phyloP scores from a whole-genome alignment of 2,888 invertebrate species.

The Lycia hirtaria region DNA sequence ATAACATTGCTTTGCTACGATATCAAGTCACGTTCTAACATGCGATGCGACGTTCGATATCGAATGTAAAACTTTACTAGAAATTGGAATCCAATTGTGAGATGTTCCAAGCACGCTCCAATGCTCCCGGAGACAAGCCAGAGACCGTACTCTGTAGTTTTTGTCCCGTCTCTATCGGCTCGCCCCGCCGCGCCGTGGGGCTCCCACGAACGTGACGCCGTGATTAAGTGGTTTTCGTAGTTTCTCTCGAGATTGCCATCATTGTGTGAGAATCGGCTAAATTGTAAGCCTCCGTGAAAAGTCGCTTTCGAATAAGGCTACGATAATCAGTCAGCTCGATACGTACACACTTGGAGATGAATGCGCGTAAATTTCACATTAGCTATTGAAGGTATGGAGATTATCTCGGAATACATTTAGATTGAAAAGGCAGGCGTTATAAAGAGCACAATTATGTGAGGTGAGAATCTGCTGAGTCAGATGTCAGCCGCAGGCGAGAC shows the following conservation, averaged over 20 bases:
- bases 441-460: not conserved
- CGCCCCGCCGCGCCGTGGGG: conserved; percentile 15
- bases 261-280: conserved; percentile 27
- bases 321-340: not conserved
- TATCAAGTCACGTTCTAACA: conserved; percentile 15
- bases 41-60: conserved; percentile 9
- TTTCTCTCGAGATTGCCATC: conserved; percentile 37
- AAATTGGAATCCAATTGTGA: conserved; percentile 29
- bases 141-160: conserved; percentile 33
- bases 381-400: not conserved
- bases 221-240: conserved; percentile 44
- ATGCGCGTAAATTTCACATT: not conserved
- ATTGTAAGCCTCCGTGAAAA: conserved; percentile 21
- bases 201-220: conserved; percentile 31
- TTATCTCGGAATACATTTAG: not conserved
- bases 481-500: not conserved
- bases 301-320: conserved; percentile 5
- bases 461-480: conserved; percentile 1
- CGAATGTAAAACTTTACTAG: conserved; percentile 29
- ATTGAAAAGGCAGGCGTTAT: not conserved
- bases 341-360: not conserved
- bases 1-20: no score
- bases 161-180: conserved; percentile 17
- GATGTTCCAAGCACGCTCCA: conserved; percentile 33
- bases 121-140: conserved; percentile 8